These are phyloP conservation scores for Marmota monax DNA, from an alignment of 2,113 vertebrate species.

Conservation along the genomic window DNA sequence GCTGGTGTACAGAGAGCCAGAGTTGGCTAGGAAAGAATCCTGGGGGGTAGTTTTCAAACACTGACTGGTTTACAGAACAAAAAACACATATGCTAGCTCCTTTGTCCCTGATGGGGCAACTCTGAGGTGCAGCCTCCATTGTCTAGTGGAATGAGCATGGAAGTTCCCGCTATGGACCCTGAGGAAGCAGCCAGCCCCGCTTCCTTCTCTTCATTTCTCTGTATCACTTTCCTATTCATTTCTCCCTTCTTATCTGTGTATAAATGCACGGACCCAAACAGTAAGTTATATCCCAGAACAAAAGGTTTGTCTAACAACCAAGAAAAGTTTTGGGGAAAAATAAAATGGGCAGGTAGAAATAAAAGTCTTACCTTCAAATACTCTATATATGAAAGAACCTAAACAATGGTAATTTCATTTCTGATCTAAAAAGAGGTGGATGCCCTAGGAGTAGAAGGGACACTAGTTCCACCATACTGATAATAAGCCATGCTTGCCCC, in stretches of 20 bases:
- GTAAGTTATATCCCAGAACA: not conserved
- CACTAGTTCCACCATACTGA: not conserved
- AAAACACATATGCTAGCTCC: not conserved
- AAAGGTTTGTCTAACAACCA: not conserved
- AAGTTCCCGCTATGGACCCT: not conserved
- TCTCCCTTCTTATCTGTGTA: not conserved
- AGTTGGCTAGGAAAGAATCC: not conserved
- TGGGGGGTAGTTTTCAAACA: not conserved
- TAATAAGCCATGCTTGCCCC: not conserved
- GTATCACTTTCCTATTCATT: not conserved
- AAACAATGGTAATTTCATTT: not conserved
- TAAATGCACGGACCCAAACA: not conserved
- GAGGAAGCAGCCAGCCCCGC: not conserved
- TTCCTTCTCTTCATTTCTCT: not conserved
- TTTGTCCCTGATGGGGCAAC: not conserved
- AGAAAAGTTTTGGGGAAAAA: not conserved
- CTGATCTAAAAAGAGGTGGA: not conserved
- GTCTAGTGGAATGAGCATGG: not conserved
- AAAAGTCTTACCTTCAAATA: not conserved
- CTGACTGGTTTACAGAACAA: not conserved
- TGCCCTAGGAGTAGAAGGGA: not conserved
- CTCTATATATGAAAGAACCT: not conserved
- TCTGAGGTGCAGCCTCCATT: not conserved
- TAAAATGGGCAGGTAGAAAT: not conserved
- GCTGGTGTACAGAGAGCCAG: not conserved